Conservation (phyloP, 2,888 invertebrate genomes). For the Lycia hirtaria region DNA sequence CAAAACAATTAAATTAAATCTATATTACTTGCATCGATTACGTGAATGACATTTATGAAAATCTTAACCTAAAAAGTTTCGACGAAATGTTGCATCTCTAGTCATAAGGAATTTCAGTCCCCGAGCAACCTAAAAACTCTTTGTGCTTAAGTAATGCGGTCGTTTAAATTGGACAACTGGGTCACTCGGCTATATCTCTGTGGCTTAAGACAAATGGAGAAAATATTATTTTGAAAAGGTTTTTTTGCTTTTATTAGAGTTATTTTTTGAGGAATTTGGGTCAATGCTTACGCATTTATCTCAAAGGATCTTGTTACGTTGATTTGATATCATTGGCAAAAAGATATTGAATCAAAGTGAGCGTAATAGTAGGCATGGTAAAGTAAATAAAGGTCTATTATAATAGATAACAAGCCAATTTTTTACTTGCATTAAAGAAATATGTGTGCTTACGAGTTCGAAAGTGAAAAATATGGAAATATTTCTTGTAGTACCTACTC, state of each 20-base stretch:
- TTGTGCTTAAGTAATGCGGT: slow-evolving; percentile 34
- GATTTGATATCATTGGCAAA: slow-evolving; percentile 37
- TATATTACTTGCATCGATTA: too few species aligned
- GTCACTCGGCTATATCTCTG: slow-evolving; percentile 38
- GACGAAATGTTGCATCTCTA: slow-evolving; percentile 13
- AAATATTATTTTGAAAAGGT: slow-evolving; percentile 28
- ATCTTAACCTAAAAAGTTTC: background rate
- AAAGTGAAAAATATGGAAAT: too few species aligned
- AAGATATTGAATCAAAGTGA: slow-evolving; percentile 55
- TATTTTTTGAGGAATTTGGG: slow-evolving; percentile 27
- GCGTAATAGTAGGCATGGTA: background rate
- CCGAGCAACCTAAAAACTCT: slow-evolving; percentile 29
- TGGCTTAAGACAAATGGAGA: slow-evolving; percentile 32
- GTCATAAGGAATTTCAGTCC: slow-evolving; percentile 20
- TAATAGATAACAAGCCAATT: background rate
- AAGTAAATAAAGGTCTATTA: background rate
- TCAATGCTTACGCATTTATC: slow-evolving; percentile 21
- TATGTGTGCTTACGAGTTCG: too few species aligned
- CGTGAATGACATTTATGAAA: background rate
- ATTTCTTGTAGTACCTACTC: too few species aligned
- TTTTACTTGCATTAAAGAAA: too few species aligned
- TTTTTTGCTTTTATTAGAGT: slow-evolving; percentile 26
- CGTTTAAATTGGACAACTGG: slow-evolving; percentile 42
- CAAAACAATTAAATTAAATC: too few species aligned
- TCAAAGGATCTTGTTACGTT: slow-evolving; percentile 17